Evolutionary conservation across 2,113 vertebrate species (phyloP), one percentile per base, ranked within the genome.

Genomic region (Oxygymnocypris stewartii): DNA sequence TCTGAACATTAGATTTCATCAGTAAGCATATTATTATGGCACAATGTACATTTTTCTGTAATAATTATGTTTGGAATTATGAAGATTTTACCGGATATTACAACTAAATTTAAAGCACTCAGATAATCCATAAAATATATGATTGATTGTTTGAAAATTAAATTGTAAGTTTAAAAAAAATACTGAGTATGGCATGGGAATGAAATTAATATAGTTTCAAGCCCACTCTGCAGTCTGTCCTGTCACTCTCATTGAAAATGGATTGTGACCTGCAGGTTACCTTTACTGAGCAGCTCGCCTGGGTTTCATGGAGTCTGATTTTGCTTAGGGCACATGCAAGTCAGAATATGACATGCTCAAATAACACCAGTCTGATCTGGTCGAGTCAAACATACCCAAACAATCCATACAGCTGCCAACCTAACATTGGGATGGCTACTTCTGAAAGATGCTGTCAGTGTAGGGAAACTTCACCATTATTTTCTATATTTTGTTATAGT

Each of bases 1-100:
- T 89, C 54, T 84, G 73, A 84, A 61, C 54, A 71, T 73, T 67
- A 75, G 23, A 25, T 57, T 74, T 44, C 4, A 74, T 75, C 69
- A 75, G 73, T 73, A 4, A 42, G 37, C 69, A 4, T 35, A 35
- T 18, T 35, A 16, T 37, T 9, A 7, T 71, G 37, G 16, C 67
- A 12, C 37, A 23, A 10, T 69, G 9, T 11, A 23, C 16, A 16
- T 16, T 69, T 69, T 20, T 69, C 13, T 35, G 14, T 69, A 8
- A 69, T 35, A 1, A 0, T 20, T 10, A 42, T 4, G 13, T 44
- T 47, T 76, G 12, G 42, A 75, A 44, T 75, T 75, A 23, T 75
- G n/a, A 49, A 7, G 3, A 25, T 47, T 76, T 76, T 76, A n/a
- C 23, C 13, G 23, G 42, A 16, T 47, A 47, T 16, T 18, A 42